Evolutionary conservation across 2,888 invertebrate genomes (phyloP), one percentile per base, ranked within the genome.

Genomic region (Dorcus parallelipipedus): DNA sequence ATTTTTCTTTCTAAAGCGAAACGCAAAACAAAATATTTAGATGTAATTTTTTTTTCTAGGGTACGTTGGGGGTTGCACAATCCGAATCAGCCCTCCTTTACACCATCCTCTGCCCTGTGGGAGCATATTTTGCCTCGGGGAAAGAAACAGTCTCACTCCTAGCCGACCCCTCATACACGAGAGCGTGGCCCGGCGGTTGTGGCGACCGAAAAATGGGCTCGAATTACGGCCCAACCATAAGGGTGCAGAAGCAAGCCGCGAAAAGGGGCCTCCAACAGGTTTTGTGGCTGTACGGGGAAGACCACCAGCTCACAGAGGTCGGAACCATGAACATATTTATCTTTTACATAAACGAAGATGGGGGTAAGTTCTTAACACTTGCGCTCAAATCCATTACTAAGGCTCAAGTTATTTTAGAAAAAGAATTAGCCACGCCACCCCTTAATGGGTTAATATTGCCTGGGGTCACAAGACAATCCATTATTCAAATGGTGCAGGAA

Each of bases 291-390:
- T 97, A 91, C 73, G 98, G 97, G 2, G 89, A 93, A 1, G 89
- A 98, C 71, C 89, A 96, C 73, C 87, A 95, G 76, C 75, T 99
- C 26, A 98, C 99, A 0, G 99, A 99, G 84, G 97, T 94, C 48
- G 99, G 99, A 53, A 93, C 97, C 9, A 99, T 99, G 99, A 99
- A 99, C 76, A 87, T 99, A 54, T 97, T 98, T 76, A 84, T 95
- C 76, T 87, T 91, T 71, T 89, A 88, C 79, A 83, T 90, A 64
- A 93, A 97, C 74, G 90, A 94, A 54, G 81, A 91, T 73, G 97
- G 97, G 85, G 93, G 95, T 95, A 78, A 78, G 78, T 70, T 39
- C 9, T 49, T 42, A 56, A 45, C 48, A 49, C 45, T 26, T 45
- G 45, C 33, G 49, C 41, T 26, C 40, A 33, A 50, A 57, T 49